A percentile compares a stretch with the other conserved stretches of the same genome.
Conservation (phyloP, 2,113 vertebrate genomes). For the Podarcis raffonei region DNA sequence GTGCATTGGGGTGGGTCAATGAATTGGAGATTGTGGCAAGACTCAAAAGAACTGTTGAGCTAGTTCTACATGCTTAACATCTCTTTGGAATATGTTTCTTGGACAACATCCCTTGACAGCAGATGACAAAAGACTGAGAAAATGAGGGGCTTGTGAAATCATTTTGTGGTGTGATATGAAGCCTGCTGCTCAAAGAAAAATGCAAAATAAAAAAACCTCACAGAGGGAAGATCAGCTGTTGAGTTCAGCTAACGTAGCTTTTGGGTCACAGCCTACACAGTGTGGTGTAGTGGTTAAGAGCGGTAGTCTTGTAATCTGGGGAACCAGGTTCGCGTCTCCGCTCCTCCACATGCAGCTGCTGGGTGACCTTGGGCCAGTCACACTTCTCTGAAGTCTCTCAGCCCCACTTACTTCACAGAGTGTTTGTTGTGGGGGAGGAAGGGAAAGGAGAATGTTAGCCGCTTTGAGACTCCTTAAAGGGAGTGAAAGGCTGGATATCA, state of each 20-base stretch:
- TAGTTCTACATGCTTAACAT: neutral
- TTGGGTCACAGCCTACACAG: neutral
- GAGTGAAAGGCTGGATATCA: too few relatives aligned
- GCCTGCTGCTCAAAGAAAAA: neutral
- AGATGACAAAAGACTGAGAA: neutral
- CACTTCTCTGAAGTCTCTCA: too few relatives aligned
- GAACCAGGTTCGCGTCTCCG: too few relatives aligned
- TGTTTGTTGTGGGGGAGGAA: too few relatives aligned
- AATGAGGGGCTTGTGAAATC: neutral
- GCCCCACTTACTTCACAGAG: too few relatives aligned
- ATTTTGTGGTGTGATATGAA: neutral
- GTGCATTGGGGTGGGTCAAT: neutral
- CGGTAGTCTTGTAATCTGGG: too few relatives aligned
- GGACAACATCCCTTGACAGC: neutral
- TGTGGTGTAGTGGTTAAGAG: too few relatives aligned
- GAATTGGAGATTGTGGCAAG: neutral
- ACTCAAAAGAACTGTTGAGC: neutral
- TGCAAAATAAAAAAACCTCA: neutral
- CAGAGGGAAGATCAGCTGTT: neutral
- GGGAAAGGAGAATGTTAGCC: too few relatives aligned
- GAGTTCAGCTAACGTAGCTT: neutral
- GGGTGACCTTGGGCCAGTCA: too few relatives aligned
- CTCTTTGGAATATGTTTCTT: neutral
- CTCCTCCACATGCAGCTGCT: too few relatives aligned
- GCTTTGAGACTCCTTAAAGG: too few relatives aligned